Evolutionary conservation across 2,113 vertebrate species (phyloP).

Genomic region (Oriolus oriolus): DNA sequence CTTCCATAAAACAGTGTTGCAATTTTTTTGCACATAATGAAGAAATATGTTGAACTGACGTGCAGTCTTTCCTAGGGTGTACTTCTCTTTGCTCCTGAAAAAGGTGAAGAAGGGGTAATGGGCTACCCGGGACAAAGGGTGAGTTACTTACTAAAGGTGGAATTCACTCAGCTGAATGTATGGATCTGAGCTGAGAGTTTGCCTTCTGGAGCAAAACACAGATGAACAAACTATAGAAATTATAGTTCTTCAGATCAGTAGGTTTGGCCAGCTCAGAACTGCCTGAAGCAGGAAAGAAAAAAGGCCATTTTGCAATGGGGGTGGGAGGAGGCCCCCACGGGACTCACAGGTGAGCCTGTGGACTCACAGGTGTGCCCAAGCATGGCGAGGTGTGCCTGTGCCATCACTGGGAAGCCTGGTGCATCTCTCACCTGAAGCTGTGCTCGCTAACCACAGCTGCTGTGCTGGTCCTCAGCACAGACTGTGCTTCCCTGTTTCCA

Average conservation of each 20-base stretch:
- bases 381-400: neutral
- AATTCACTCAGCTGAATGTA: neutral
- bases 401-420: neutral
- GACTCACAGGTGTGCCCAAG: neutral
- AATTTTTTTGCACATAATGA: neutral
- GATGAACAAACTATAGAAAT: neutral
- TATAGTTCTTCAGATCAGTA: neutral
- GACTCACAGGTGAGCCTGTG: neutral
- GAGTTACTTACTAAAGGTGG: neutral
- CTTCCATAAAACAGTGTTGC: neutral
- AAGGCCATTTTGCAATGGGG: neutral
- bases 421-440: neutral
- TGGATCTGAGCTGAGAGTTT: neutral
- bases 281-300: neutral
- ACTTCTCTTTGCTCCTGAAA: constrained; percentile 47
- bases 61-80: constrained; percentile 64
- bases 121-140: constrained; percentile 86
- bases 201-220: neutral
- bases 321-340: neutral
- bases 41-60: neutral
- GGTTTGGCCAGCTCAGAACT: neutral
- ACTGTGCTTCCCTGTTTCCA: neutral
- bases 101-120: constrained; percentile 83
- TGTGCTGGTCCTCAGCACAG: neutral
- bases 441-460: neutral